phyloP scores from a whole-genome alignment of 1,140 invertebrate genomes.

The Trachelipus rathkii region DNA sequence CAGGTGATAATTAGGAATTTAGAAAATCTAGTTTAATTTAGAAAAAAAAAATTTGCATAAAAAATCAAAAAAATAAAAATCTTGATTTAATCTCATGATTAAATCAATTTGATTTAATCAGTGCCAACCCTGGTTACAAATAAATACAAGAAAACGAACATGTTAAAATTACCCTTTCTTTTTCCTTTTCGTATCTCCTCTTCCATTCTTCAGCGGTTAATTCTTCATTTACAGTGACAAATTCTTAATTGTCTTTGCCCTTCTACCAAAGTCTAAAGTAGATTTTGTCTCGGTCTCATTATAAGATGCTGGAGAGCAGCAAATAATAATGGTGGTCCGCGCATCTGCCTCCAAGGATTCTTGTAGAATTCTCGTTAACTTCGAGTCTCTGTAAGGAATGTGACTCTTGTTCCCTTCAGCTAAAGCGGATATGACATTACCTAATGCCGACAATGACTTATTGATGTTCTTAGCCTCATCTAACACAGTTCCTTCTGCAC shows the following conservation, averaged over 20 bases:
- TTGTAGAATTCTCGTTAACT: slow-evolving; percentile 96
- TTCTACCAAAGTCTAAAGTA: slow-evolving; percentile 94
- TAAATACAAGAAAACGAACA: too few relatives aligned
- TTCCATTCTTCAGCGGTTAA: slow-evolving; percentile 99
- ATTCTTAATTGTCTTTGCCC: slow-evolving; percentile 57
- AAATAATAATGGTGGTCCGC: slow-evolving; percentile 97
- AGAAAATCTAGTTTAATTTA: too few relatives aligned
- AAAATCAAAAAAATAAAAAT: too few relatives aligned
- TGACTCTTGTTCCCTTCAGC: slow-evolving; percentile 88
- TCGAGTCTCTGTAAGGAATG: slow-evolving; percentile 99
- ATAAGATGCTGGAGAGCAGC: slow-evolving; percentile 98
- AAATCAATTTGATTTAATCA: too few relatives aligned
- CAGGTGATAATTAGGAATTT: too few relatives aligned
- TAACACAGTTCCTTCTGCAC: slow-evolving; percentile 95
- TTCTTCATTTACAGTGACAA: slow-evolving; percentile 98
- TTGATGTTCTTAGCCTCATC: slow-evolving; percentile 99
- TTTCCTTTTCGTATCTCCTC: slow-evolving; percentile 93
- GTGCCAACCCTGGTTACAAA: too few relatives aligned
- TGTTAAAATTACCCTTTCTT: slow-evolving; percentile 71
- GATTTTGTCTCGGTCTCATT: slow-evolving; percentile 99
- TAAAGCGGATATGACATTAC: slow-evolving; percentile 97
- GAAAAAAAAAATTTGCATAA: too few relatives aligned
- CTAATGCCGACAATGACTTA: slow-evolving; percentile 96
- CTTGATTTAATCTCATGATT: too few relatives aligned
- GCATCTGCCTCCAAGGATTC: slow-evolving; percentile 99